Evolutionary conservation across 2,888 invertebrate species (phyloP).

Genomic region (Drosophila macrothrix): DNA sequence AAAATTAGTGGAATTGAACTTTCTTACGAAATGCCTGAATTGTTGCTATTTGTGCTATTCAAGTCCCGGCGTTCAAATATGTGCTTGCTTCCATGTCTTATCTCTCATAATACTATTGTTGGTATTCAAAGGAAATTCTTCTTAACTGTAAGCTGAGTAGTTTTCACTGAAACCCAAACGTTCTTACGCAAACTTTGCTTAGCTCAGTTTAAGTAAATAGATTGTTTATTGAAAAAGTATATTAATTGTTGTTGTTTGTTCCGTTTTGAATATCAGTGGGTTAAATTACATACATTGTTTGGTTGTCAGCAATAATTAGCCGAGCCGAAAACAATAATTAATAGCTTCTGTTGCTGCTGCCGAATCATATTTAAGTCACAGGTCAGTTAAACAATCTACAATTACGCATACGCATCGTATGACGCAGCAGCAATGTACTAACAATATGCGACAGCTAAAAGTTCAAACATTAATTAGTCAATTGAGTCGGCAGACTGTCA

Average conservation of each 20-base stretch:
- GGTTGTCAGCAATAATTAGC: slow-evolving; percentile 9
- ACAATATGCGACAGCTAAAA: slow-evolving; percentile 8
- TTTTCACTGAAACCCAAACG: not conserved
- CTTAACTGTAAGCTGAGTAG: not conserved
- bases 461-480: slow-evolving; percentile 48
- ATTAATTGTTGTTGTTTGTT: not conserved
- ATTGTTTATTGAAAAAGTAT: not conserved
- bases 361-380: slow-evolving; percentile 2
- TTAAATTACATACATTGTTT: not conserved
- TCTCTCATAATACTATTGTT: slow-evolving; percentile 1
- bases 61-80: not conserved
- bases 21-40: not conserved
- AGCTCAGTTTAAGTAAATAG: not conserved
- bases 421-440: slow-evolving; percentile 2
- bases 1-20: slow-evolving; percentile 3
- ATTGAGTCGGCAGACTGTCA: slow-evolving; percentile 1
- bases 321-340: slow-evolving; percentile 6
- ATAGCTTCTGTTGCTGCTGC: not conserved
- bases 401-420: slow-evolving; percentile 55
- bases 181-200: not conserved
- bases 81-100: not conserved
- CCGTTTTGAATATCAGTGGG: not conserved
- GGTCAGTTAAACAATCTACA: slow-evolving; percentile 9
- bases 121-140: not conserved
- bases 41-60: not conserved